Percentiles rank a stretch among this genome's conserved stretches.
Evolutionary conservation across 2,113 vertebrate genomes (phyloP).

Genomic region (Acrocephalus arundinaceus): DNA sequence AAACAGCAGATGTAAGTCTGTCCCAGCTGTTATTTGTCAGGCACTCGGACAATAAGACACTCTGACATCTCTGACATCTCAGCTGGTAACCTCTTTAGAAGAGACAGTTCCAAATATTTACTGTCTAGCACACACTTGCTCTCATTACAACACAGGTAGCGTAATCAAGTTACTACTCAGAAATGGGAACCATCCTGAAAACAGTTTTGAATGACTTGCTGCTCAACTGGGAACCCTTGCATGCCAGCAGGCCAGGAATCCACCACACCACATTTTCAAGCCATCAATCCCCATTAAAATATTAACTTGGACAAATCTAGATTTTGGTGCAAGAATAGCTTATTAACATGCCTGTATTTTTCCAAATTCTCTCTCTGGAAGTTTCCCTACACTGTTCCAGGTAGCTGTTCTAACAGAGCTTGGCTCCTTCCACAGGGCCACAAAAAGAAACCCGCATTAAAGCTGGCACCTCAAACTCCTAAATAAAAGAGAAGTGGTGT

Average conservation of each 20-base stretch:
- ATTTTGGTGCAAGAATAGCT: background rate
- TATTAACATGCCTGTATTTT: background rate
- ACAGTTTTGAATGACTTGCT: background rate
- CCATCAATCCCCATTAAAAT: background rate
- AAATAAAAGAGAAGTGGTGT: fast-evolving
- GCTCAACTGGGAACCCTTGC: background rate
- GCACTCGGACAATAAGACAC: slow-evolving; percentile 15
- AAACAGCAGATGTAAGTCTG: slow-evolving; percentile 52
- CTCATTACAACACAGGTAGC: slow-evolving; percentile 45
- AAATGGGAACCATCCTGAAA: background rate
- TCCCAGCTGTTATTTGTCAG: slow-evolving; percentile 60
- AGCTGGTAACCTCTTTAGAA: slow-evolving; percentile 48
- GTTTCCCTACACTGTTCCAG: background rate
- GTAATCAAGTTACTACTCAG: slow-evolving; percentile 14
- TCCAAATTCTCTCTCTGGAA: background rate
- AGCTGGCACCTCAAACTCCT: background rate
- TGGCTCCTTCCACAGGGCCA: background rate
- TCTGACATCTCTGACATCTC: slow-evolving; percentile 55
- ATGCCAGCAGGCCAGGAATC: background rate
- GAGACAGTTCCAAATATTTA: slow-evolving; percentile 63
- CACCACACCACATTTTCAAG: background rate
- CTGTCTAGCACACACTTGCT: slow-evolving; percentile 55
- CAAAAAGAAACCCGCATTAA: background rate
- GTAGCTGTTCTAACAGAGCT: background rate
- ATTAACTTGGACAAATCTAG: background rate